Evolutionary conservation across 1,140 invertebrate genomes (phyloP), one percentile per base, ranked within the genome.

Genomic region (Oryctes rhinoceros): DNA sequence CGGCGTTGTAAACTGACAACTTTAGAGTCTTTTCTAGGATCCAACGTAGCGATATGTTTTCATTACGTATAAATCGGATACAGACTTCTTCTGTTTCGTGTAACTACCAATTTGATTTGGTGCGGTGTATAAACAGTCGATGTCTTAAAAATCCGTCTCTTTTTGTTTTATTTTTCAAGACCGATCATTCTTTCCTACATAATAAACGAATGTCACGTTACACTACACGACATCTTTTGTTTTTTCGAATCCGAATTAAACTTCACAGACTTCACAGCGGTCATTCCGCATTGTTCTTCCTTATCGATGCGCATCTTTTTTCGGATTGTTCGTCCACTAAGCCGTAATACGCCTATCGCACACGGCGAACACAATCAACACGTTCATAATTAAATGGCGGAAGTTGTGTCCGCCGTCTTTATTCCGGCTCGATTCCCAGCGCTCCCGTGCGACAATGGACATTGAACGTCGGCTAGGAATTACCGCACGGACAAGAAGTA

Each of bases 381-480:
- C 65, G 18, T 24, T 35, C 65, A 67, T 35, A 67, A 67, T 67
- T 67, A 67, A 67, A 67, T 30, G 18, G 3, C 65, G 65, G 65
- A 67, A 67, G 65, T 35, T 24, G 65, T 30, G 53, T 62, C 65
- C 65, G n/a, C n/a, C 65, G 20, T 18, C 18, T 67, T 24, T 67
- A 67, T 67, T 67, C 65, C 65, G 65, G 65, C 65, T 67, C 13
- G 65, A 67, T 67, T 67, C 65, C 30, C 65, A 67, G 20, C 65
- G 30, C 65, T 67, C 65, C 30, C 18, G 65, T 18, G 65, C 18
- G n/a, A 67, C 65, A 67, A 67, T 67, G 65, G 65, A 67, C 65
- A 24, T 53, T 53, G 9, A 53, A 15, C n/a, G 49, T 13, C 65
- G 13, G 11, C 65, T 4, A 67, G 6, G 65, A 35, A 13, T 7